Evolutionary conservation across 2,113 vertebrate genomes (phyloP).

Genomic region (Triplophysa rosa): DNA sequence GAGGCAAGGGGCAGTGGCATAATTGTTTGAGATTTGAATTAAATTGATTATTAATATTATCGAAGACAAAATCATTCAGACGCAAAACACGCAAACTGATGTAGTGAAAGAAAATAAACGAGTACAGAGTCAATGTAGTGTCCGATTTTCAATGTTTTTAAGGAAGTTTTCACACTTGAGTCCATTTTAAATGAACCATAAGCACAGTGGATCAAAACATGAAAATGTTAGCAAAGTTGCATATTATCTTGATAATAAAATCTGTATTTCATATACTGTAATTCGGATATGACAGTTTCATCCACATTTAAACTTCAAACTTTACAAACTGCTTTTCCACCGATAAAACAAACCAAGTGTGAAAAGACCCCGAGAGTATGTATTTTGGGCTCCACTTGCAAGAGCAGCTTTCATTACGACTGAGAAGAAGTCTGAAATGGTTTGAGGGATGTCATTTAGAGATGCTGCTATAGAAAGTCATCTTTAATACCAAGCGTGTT

Average conservation of each 20-base stretch:
- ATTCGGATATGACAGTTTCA: too few relatives aligned
- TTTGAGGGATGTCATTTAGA: too few relatives aligned
- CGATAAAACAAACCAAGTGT: conserved; percentile 18
- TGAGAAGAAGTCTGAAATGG: too few relatives aligned
- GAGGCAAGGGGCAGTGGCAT: background rate
- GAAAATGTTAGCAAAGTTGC: background rate
- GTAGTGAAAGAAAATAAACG: conserved; percentile 2
- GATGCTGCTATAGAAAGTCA: background rate
- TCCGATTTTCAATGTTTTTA: background rate
- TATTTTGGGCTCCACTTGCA: background rate
- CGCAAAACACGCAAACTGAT: background rate
- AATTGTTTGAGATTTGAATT: background rate
- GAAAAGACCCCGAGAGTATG: conserved; percentile 11
- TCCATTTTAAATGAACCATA: background rate
- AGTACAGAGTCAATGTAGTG: conserved; percentile 22
- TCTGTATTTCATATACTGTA: too few relatives aligned
- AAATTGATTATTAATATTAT: background rate
- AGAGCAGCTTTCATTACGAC: too few relatives aligned
- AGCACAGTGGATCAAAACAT: background rate
- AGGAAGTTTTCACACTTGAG: conserved; percentile 15
- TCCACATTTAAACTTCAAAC: too few relatives aligned
- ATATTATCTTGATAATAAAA: too few relatives aligned
- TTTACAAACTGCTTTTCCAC: too few relatives aligned
- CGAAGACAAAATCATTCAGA: background rate
- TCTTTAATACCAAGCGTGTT: background rate